These are phyloP conservation scores for Dendrolimus houi DNA, from an alignment of 2,888 invertebrate species.

Conservation along the genomic window DNA sequence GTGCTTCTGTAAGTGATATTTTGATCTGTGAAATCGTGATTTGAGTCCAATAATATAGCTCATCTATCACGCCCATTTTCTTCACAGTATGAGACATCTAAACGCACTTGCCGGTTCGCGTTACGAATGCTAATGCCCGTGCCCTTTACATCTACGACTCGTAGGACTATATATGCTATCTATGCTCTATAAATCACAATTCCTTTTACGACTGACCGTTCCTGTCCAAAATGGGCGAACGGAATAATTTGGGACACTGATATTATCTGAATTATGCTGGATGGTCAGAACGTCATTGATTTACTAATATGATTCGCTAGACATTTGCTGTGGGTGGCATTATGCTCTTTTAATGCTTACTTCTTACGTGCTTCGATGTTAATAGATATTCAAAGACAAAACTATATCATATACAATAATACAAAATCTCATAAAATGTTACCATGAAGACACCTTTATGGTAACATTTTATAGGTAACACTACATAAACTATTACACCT, in stretches of 20 bases:
- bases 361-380: too few species aligned
- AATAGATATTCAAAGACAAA: too few species aligned
- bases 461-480: too few species aligned
- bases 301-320: background rate
- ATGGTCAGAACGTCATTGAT: background rate
- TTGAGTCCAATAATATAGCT: constrained; percentile 7
- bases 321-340: background rate
- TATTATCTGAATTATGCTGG: background rate
- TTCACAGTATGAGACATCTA: constrained; percentile 10
- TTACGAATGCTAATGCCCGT: constrained; percentile 35
- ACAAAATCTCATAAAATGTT: too few species aligned
- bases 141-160: constrained; percentile 10
- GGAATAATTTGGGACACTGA: constrained; percentile 12
- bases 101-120: constrained; percentile 21
- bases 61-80: background rate
- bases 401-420: too few species aligned
- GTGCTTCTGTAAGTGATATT: too few species aligned
- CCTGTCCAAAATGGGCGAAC: constrained; percentile 33
- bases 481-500: too few species aligned
- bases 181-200: constrained; percentile 43
- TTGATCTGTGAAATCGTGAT: constrained; percentile 2
- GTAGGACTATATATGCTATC: background rate
- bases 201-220: constrained; percentile 42
- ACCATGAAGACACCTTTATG: too few species aligned
- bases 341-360: background rate